phyloP scores from a whole-genome alignment of 2,888 invertebrate species.

The Eueremaeus valkanovi region DNA sequence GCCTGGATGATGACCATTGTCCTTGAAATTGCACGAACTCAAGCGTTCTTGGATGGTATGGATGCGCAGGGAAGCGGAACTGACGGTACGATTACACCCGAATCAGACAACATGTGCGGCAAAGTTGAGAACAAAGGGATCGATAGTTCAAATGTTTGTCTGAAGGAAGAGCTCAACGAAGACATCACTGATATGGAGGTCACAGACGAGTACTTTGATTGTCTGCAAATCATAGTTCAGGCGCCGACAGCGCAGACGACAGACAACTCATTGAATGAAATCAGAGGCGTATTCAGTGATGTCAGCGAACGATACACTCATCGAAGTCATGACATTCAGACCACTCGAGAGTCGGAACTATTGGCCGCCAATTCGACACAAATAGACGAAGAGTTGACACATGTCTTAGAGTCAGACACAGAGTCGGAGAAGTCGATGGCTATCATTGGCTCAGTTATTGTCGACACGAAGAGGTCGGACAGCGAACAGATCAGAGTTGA shows the following conservation, averaged over 20 bases:
- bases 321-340: not conserved
- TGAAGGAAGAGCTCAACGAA: no score
- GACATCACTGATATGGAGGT: no score
- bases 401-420: slow-evolving; percentile 90
- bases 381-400: slow-evolving; percentile 82
- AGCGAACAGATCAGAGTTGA: slow-evolving; percentile 70
- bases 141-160: no score
- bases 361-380: slow-evolving; percentile 21
- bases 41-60: no score
- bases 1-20: no score
- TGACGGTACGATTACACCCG: no score
- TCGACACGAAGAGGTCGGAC: slow-evolving; percentile 59
- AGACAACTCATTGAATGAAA: not conserved
- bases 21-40: no score
- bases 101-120: no score
- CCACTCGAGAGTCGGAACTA: not conserved
- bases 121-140: no score
- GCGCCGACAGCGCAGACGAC: not conserved
- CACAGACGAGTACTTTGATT: no score
- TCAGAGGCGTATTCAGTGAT: not conserved
- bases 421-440: slow-evolving; percentile 78
- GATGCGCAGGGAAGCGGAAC: no score
- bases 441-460: slow-evolving; percentile 77
- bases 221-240: not conserved
- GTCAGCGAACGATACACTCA: not conserved